Evolutionary conservation across 2,888 invertebrate genomes (phyloP).

Genomic region (Meghimatium bilineatum): DNA sequence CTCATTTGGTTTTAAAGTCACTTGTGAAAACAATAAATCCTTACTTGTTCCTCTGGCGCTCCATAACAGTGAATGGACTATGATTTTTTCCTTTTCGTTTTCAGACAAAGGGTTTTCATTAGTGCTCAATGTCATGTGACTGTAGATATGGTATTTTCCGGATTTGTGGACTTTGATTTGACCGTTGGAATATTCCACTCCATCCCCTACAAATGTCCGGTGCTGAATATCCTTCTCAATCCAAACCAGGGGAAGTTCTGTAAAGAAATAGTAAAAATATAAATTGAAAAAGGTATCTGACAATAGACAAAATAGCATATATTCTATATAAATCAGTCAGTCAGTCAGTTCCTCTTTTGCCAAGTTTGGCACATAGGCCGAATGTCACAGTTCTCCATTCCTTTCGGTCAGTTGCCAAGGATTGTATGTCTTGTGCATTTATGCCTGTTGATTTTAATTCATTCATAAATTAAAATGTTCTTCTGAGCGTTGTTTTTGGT

Average conservation of each 20-base stretch:
- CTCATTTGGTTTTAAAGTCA: slow-evolving; percentile 41
- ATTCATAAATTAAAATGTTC: too few relatives aligned
- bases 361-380: too few relatives aligned
- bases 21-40: slow-evolving; percentile 32
- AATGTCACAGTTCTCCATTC: too few relatives aligned
- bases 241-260: slow-evolving; percentile 41
- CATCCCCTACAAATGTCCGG: slow-evolving; percentile 41
- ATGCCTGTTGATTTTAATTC: too few relatives aligned
- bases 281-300: too few relatives aligned
- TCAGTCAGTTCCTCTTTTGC: too few relatives aligned
- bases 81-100: slow-evolving; percentile 17
- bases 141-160: slow-evolving; percentile 50
- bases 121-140: slow-evolving; percentile 50
- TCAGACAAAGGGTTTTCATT: slow-evolving; percentile 33
- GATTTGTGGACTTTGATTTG: slow-evolving; percentile 39
- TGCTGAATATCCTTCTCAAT: slow-evolving; percentile 33
- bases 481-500: too few relatives aligned
- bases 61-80: slow-evolving; percentile 39
- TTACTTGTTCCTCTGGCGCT: slow-evolving; percentile 21
- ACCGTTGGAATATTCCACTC: slow-evolving; percentile 44
- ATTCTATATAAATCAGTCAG: too few relatives aligned
- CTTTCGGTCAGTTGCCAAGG: too few relatives aligned
- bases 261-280: not conserved
- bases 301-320: too few relatives aligned
- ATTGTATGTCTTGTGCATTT: too few relatives aligned